These are phyloP conservation scores for Zapornia atra DNA, from an alignment of 2,113 vertebrate genomes.

Conservation along the genomic window DNA sequence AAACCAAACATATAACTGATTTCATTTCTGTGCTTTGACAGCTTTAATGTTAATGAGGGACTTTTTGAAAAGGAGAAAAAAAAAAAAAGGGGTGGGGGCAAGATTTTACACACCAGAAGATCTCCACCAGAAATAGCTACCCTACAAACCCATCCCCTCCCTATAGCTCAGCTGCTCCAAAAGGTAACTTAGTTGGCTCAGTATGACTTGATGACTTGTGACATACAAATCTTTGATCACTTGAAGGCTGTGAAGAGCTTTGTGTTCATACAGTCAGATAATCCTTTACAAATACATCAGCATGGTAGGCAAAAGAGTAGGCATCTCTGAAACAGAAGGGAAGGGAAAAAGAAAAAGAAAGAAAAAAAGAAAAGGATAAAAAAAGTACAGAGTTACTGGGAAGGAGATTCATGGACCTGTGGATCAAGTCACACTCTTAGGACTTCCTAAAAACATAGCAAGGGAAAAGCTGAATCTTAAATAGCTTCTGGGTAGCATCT, in stretches of 20 bases:
- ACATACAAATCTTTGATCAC: neutral
- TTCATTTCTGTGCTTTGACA: neutral
- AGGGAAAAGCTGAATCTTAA: neutral
- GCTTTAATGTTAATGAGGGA: neutral
- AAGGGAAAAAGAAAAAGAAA: no score
- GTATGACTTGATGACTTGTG: neutral
- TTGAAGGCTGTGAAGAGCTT: neutral
- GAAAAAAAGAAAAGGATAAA: neutral
- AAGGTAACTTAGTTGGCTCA: neutral
- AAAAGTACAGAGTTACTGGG: neutral
- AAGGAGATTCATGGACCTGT: neutral
- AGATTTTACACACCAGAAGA: neutral
- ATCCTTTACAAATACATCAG: neutral
- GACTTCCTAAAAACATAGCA: neutral
- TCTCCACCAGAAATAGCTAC: neutral
- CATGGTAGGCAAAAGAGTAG: neutral
- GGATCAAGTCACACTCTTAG: neutral
- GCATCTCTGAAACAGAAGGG: neutral
- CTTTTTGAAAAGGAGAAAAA: neutral
- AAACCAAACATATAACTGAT: neutral
- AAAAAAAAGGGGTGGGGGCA: neutral
- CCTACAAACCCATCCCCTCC: neutral
- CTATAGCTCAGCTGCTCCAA: neutral
- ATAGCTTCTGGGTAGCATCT: neutral
- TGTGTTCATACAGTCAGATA: neutral